Evolutionary conservation across 2,113 vertebrate species (phyloP).

Genomic region (Hoplias malabaricus): DNA sequence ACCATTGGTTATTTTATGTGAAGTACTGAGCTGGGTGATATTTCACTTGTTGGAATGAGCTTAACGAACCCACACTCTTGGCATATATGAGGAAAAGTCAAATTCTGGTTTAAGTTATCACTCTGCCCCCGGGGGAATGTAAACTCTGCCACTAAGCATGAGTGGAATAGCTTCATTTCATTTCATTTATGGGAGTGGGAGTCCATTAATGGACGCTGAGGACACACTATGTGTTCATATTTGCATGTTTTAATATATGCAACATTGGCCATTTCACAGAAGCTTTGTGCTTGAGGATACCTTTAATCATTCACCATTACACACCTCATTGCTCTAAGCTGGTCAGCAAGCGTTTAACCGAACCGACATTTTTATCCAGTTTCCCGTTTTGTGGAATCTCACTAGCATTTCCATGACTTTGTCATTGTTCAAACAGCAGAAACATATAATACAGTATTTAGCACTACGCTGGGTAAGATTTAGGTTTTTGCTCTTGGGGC

Average conservation of each 20-base stretch:
- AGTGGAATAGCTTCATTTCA: constrained; percentile 28
- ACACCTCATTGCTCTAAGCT: constrained; percentile 53
- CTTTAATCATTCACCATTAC: constrained; percentile 65
- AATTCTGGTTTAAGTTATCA: not conserved
- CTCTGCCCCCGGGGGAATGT: not conserved
- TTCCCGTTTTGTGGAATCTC: not conserved
- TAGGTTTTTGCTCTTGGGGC: no score
- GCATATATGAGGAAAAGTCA: not conserved
- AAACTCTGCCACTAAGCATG: not conserved
- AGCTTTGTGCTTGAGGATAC: constrained; percentile 43
- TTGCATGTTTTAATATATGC: constrained; percentile 39
- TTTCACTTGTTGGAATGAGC: not conserved
- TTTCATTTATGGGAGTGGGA: constrained; percentile 43
- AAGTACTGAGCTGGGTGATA: not conserved
- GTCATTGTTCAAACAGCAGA: no score
- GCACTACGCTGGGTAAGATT: no score
- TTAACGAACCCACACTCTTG: not conserved
- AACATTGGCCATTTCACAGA: constrained; percentile 5
- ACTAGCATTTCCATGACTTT: no score
- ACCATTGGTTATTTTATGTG: not conserved
- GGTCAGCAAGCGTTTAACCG: constrained; percentile 31
- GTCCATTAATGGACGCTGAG: constrained; percentile 29
- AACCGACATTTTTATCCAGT: not conserved
- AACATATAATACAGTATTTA: no score
- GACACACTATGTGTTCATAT: constrained; percentile 11